Conservation (phyloP, 64 coral and sea anemone species). For the Montipora cactus region DNA sequence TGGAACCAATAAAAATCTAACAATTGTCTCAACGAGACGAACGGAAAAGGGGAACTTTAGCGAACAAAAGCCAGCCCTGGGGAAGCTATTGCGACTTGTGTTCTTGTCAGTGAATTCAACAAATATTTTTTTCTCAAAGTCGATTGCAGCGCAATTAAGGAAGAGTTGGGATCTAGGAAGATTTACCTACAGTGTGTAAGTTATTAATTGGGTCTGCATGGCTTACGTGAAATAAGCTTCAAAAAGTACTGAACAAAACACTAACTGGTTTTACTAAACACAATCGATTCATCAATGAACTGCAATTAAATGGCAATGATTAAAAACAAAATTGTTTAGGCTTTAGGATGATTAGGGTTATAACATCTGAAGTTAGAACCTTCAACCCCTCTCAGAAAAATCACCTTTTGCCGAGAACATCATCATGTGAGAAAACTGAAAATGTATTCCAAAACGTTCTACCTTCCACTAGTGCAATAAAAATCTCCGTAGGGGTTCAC, state of each 20-base stretch:
- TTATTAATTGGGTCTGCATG: too few species aligned
- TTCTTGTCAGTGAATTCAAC: background rate
- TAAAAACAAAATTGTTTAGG: background rate
- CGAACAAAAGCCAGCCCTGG: background rate
- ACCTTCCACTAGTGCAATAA: constrained; percentile 23
- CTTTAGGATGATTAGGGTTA: background rate
- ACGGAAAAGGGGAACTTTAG: background rate
- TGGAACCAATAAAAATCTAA: constrained; percentile 6
- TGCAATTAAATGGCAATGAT: background rate
- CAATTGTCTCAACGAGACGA: constrained; percentile 13
- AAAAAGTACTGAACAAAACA: background rate
- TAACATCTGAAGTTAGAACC: background rate
- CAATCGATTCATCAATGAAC: background rate
- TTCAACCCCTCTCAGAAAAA: background rate
- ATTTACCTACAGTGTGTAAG: too few species aligned
- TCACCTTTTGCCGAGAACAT: constrained; percentile 2
- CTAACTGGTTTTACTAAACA: background rate
- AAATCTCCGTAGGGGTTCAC: constrained; percentile 9
- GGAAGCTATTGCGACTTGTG: background rate
- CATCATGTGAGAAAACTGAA: background rate
- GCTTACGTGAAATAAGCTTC: too few species aligned
- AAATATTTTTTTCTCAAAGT: background rate
- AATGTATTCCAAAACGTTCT: background rate
- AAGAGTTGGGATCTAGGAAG: too few species aligned
- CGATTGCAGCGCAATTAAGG: too few species aligned